Conservation (phyloP, 2,113 vertebrate genomes). For the Ailuropoda melanoleuca region DNA sequence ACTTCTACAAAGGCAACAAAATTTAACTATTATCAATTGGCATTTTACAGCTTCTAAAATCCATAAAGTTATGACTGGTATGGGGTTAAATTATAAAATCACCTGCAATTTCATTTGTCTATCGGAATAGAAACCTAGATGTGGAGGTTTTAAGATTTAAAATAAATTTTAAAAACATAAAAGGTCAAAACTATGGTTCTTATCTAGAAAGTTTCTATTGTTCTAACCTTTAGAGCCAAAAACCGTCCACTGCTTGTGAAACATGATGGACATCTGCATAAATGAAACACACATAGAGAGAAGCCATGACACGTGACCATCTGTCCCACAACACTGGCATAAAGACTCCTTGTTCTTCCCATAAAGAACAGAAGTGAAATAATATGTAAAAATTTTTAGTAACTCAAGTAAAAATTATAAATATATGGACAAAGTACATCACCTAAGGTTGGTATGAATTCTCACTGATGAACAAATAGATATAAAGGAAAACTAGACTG, state of each 20-base stretch:
- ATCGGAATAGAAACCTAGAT: slow-evolving; percentile 44
- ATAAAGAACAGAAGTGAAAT: slow-evolving; percentile 71
- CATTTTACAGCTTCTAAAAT: slow-evolving; percentile 73
- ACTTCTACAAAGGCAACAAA: slow-evolving; percentile 52
- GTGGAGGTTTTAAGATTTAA: neutral
- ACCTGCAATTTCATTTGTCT: slow-evolving; percentile 45
- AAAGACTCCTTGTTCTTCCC: slow-evolving; percentile 56
- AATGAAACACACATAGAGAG: neutral
- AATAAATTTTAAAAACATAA: neutral
- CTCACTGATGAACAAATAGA: slow-evolving; percentile 70
- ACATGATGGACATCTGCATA: neutral
- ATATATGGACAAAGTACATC: slow-evolving; percentile 72
- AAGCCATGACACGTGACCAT: slow-evolving; percentile 48
- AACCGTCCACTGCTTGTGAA: neutral
- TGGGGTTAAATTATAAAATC: slow-evolving; percentile 61
- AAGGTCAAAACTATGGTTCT: neutral
- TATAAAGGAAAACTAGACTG: slow-evolving; percentile 71
- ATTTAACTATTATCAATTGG: slow-evolving; percentile 50
- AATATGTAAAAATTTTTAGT: slow-evolving; percentile 49
- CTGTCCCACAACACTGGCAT: slow-evolving; percentile 55
- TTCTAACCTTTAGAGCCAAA: neutral
- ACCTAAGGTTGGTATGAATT: slow-evolving; percentile 68
- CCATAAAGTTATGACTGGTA: slow-evolving; percentile 56
- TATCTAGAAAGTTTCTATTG: neutral
- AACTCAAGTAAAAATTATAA: slow-evolving; percentile 75